Evolutionary conservation across 2,797 vertebrate species (phyloP), one percentile per base, ranked within the genome.

Genomic region (Mormyrus hasselquistii): DNA sequence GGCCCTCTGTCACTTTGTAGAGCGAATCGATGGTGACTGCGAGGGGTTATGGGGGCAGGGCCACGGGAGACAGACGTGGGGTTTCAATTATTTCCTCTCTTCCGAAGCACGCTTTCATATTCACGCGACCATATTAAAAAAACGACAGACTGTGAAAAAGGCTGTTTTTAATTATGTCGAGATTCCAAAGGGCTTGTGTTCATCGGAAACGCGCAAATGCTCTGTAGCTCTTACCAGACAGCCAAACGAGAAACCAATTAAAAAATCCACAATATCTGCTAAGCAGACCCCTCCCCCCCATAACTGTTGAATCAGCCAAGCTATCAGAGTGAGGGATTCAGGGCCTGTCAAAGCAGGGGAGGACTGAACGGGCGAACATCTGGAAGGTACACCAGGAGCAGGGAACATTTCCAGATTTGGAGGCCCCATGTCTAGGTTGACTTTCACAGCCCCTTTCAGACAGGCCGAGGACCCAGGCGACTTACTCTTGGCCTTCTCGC

Each of bases 401-500:
- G 65, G 34, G 25, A 73, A 79, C 25, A 50, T 8, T 38, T 50
- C 65, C 7, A 87, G 49, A 88, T 38, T 19, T 73, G 69, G 41
- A n/a, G 19, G 82, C 41, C 44, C 25, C 53, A 41, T 29, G 53
- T 8, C 22, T 49, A 16, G 4, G 34, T 25, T 49, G 47, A 34
- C 53, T 83, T 44, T 88, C 34, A 55, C 19, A 3, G n/a, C 59
- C 10, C 9, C 73, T 38, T 16, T 19, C 12, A 41, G 4, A 38
- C 25, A 34, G 52, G 34, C n/a, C 29, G 0, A 38, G 84, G 29
- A 57, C 1, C 49, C 84, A 2, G 7, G 12, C 3, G 41, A 93
- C 95, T 98, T 96, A 99, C 99, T 99, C 95, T 99, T 99, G 84
- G 99, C 99, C 94, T 99, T 99, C 93, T 99, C 98, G 0, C 97